A percentile compares a stretch with the other conserved stretches of the same genome.
These are phyloP conservation scores for Agrypnia vestita DNA, from an alignment of 1,140 invertebrate genomes.

Conservation along the genomic window DNA sequence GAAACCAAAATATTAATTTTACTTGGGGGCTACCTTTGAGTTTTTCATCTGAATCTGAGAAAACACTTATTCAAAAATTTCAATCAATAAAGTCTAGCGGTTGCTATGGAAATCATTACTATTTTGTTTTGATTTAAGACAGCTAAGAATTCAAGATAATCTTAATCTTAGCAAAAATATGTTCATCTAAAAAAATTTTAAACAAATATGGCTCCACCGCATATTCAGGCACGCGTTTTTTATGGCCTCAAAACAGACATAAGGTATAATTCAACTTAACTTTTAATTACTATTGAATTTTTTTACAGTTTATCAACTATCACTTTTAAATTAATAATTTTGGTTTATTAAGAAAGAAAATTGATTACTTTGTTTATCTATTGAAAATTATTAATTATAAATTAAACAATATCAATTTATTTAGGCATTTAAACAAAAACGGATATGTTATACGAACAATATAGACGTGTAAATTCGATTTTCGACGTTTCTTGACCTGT, in stretches of 20 bases:
- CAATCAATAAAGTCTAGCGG: neutral
- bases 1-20: too few relatives aligned
- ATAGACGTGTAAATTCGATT: too few relatives aligned
- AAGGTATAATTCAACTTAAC: slow-evolving; percentile 63
- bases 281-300: neutral
- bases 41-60: neutral
- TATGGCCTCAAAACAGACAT: slow-evolving; percentile 70
- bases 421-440: too few relatives aligned
- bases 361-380: too few relatives aligned
- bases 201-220: slow-evolving; percentile 64
- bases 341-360: too few relatives aligned
- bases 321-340: too few relatives aligned
- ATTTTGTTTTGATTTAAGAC: slow-evolving; percentile 22
- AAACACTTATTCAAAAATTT: neutral
- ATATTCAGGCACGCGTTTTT: slow-evolving; percentile 68
- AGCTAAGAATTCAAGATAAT: neutral
- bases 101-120: neutral
- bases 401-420: too few relatives aligned
- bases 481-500: too few relatives aligned
- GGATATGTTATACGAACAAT: too few relatives aligned
- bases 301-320: neutral
- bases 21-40: neutral
- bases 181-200: neutral
- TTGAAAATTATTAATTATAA: too few relatives aligned
- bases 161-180: neutral